Evolutionary conservation across 1,140 invertebrate species (phyloP), one percentile per base, ranked within the genome.

Genomic region (Cyrtorhinus lividipennis): DNA sequence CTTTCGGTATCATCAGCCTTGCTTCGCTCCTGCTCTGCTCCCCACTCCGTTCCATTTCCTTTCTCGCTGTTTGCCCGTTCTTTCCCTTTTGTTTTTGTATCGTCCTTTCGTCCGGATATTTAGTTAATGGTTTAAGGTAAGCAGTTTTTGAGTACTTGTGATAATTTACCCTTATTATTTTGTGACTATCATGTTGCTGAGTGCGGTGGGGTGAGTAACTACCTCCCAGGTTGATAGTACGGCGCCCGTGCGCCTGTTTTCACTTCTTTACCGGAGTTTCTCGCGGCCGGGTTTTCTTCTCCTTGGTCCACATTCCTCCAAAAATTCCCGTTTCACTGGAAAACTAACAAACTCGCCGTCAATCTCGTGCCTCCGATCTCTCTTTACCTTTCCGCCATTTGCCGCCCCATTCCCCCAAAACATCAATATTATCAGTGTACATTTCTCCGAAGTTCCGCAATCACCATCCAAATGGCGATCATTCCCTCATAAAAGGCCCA

Each of bases 31-130:
- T 20, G 8, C 18, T 8, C 48, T 53, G 48, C 48, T 53, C 48
- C 48, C 48, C 48, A 53, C 48, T 53, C 48, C 48, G 48, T 53
- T 53, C 48, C 48, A 53, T 53, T 53, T 53, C 48, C 48, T 53
- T 53, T 53, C 20, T 22, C 20, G 12, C 12, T 22, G 10, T 15
- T 44, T 53, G 48, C 48, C 48, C 48, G 48, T 53, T 22, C 20
- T 53, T 22, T 22, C 48, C 48, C 48, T 5, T 53, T 53, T 53
- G 48, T 53, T 53, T 53, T 53, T 22, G 48, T 53, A 53, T 44
- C 48, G 48, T 22, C 48, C 48, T 53, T 53, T 53, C 20, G 10
- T 53, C 48, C 48, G 48, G 20, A 53, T 10, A 5, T 53, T 53
- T 53, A 15, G 48, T 53, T 53, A 8, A 53, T 53, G 48, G 48